phyloP scores from a whole-genome alignment of 92 coral and sea anemone species.

The Actinernus sp. region DNA sequence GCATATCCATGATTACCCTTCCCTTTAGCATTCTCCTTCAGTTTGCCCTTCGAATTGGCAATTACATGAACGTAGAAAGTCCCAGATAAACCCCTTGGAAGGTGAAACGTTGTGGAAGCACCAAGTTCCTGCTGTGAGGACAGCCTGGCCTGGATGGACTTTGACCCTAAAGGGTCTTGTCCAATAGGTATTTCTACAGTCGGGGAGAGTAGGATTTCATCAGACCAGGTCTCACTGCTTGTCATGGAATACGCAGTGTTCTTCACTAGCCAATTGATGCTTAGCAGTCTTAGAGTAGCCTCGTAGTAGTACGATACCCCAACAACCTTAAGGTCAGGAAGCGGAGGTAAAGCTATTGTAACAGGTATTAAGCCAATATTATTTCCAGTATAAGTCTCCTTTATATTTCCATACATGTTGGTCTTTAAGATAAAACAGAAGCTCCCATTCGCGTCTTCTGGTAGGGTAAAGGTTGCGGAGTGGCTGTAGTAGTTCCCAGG shows the following conservation, averaged over 20 bases:
- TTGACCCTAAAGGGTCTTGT: constrained; percentile 26
- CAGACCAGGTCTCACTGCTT: constrained; percentile 41
- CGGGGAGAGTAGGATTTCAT: constrained; percentile 53
- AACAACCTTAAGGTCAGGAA: constrained; percentile 52
- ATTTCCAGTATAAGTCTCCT: constrained; percentile 35
- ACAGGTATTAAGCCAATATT: constrained; percentile 33
- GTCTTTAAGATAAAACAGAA: constrained; percentile 52
- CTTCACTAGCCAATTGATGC: constrained; percentile 51
- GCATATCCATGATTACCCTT: constrained; percentile 38
- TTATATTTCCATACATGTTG: constrained; percentile 27
- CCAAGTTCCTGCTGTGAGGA: constrained; percentile 61
- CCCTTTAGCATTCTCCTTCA: constrained; percentile 29
- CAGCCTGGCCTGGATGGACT: constrained; percentile 34
- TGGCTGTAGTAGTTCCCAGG: constrained; percentile 51
- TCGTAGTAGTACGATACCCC: constrained; percentile 34
- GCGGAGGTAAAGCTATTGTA: constrained; percentile 30
- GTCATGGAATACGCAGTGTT: constrained; percentile 66
- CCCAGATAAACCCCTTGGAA: constrained; percentile 53
- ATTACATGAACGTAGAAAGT: constrained; percentile 51
- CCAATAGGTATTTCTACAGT: constrained; percentile 4
- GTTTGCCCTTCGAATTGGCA: constrained; percentile 23
- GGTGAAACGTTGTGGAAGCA: constrained; percentile 37
- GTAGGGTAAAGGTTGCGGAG: constrained; percentile 30
- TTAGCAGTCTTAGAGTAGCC: constrained; percentile 43
- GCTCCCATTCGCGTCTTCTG: constrained; percentile 31